Conservation (phyloP, 2,888 invertebrate genomes). For the Xanthia icteritia region DNA sequence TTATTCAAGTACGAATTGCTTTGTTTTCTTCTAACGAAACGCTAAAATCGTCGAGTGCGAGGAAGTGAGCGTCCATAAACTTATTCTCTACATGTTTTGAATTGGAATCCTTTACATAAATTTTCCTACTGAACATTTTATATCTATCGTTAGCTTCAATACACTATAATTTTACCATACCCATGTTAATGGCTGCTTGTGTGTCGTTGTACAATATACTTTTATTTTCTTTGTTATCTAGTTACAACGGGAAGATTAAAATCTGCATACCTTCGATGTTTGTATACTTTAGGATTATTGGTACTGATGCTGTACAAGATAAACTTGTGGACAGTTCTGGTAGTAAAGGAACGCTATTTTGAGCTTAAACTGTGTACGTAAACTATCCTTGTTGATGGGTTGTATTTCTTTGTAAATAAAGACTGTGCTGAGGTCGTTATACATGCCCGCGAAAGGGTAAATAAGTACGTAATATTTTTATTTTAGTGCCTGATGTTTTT, state of each 20-base stretch:
- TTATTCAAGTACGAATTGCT: slow-evolving; percentile 72
- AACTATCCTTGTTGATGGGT: slow-evolving; percentile 29
- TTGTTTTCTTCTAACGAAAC: slow-evolving; percentile 73
- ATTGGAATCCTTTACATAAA: slow-evolving; percentile 64
- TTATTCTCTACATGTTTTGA: slow-evolving; percentile 61
- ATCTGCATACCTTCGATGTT: slow-evolving; percentile 65
- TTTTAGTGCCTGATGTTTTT: slow-evolving; percentile 32
- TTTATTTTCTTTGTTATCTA: slow-evolving; percentile 68
- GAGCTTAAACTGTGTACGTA: slow-evolving; percentile 38
- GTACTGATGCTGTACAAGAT: slow-evolving; percentile 60
- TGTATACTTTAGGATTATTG: slow-evolving; percentile 65
- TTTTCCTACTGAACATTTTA: slow-evolving; percentile 59
- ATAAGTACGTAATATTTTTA: slow-evolving; percentile 28
- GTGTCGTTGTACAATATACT: slow-evolving; percentile 46
- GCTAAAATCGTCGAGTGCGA: slow-evolving; percentile 61
- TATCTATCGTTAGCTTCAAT: slow-evolving; percentile 47
- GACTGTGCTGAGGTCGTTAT: slow-evolving; percentile 16
- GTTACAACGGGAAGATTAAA: slow-evolving; percentile 62
- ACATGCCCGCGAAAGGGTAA: slow-evolving; percentile 28
- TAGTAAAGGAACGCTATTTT: slow-evolving; percentile 51
- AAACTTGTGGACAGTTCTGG: slow-evolving; percentile 48
- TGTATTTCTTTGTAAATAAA: slow-evolving; percentile 51
- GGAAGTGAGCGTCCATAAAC: slow-evolving; percentile 65
- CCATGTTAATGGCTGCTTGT: slow-evolving; percentile 59
- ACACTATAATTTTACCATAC: slow-evolving; percentile 56